phyloP scores from a whole-genome alignment of 2,113 vertebrate genomes.

The Acanthisitta chloris region DNA sequence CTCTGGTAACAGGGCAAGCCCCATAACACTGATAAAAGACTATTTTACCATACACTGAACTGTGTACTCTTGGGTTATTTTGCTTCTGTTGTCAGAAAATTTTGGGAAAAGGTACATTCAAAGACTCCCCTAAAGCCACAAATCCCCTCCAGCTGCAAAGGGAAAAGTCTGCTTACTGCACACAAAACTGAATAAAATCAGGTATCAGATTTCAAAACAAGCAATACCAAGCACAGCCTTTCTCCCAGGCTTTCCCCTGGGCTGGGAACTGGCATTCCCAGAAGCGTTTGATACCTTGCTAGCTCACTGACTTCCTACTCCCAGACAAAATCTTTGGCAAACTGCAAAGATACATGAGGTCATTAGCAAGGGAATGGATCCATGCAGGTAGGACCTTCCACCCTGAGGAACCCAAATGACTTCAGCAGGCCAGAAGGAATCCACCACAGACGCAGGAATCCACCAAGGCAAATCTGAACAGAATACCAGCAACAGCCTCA shows the following conservation, averaged over 20 bases:
- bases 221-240: not conserved
- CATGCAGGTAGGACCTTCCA: not conserved
- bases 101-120: not conserved
- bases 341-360: not conserved
- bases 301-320: not conserved
- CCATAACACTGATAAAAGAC: not conserved
- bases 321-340: not conserved
- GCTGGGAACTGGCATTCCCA: not conserved
- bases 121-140: not conserved
- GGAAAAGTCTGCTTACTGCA: not conserved
- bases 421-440: not conserved
- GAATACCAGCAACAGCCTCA: not conserved
- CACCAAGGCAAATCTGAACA: not conserved
- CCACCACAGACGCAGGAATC: not conserved
- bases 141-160: not conserved
- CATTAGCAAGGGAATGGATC: not conserved
- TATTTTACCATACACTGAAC: not conserved
- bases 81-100: not conserved
- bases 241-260: not conserved
- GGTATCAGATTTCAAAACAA: not conserved
- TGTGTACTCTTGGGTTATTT: not conserved
- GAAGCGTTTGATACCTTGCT: not conserved
- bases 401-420: not conserved
- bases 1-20: not conserved
- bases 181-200: not conserved